Base-by-base conservation (phyloP, 2,888 invertebrate genomes). In the Pyrgus malvae region DNA sequence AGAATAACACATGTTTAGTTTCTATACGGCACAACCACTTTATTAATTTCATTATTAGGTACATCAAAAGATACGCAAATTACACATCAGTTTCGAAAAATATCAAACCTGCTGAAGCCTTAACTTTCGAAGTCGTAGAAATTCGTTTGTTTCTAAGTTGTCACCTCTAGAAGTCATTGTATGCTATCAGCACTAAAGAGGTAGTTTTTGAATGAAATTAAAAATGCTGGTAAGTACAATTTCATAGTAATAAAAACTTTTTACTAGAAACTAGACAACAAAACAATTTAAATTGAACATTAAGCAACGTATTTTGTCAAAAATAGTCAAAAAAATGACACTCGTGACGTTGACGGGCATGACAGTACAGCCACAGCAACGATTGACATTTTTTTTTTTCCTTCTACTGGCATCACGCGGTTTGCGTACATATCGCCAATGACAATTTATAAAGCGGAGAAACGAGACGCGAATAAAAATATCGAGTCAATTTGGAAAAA, bases 31-130 rank as follows among this genome's bases (percentile, higher is more conserved):
- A 21, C 17, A 37, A n/a, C 6, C n/a, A 17, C 17, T n/a, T n/a
- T 1, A 8, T 17, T n/a, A n/a, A n/a, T n/a, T n/a, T n/a, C 12
- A 4, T 17, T 17, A 17, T 9, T 9, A n/a, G 12, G 4, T 2
- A n/a, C 17, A 8, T 17, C 17, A 29, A 1, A 3, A 29, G 11
- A n/a, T 37, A 17, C n/a, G n/a, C 4, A 37, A 41, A 27, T 1
- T n/a, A 25, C 2, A 23, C 12, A 14, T 25, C 11, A 8, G 14
- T 25, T 8, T 25, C 14, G 9, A 11, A 49, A 57, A 57, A 59
- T 65, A 60, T 65, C 77, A 70, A 78, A 90, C 90, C 87, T 90
- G 90, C 66, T 84, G 86, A 76, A 90, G 78, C 76, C 90, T 78
- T 53, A 90, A 74, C 67, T 84, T 87, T 67, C 90, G 80, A 66